phyloP scores from a whole-genome alignment of 2,888 invertebrate species.

The Ormyrus thymus region DNA sequence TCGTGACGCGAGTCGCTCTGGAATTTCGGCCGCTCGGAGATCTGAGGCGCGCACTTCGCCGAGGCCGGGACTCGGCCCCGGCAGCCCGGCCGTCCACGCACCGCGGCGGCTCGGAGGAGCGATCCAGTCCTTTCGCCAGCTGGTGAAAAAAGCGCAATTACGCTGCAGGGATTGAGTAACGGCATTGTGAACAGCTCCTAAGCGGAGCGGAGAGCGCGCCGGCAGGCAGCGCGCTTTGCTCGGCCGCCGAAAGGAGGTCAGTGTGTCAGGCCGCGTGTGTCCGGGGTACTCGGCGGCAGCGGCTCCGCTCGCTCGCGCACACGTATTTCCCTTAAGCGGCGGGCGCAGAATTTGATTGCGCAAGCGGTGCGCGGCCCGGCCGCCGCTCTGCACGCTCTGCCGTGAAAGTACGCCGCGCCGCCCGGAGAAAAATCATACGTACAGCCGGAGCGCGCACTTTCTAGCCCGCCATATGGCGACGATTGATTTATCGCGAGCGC shows the following conservation, averaged over 20 bases:
- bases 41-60: no score
- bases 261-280: conserved; percentile 59
- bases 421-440: not conserved
- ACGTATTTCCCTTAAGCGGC: conserved; percentile 55
- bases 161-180: no score
- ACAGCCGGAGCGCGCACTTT: not conserved
- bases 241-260: conserved; percentile 57
- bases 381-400: not conserved
- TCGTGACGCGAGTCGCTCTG: no score
- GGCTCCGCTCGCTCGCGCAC: not conserved
- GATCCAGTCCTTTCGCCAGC: no score
- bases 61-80: no score
- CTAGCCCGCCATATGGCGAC: conserved; percentile 1
- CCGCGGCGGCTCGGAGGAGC: no score
- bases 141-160: no score
- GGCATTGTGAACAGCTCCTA: no score
- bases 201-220: not conserved
- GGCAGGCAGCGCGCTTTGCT: conserved; percentile 44
- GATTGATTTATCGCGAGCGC: conserved; percentile 5
- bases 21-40: no score
- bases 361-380: conserved; percentile 25
- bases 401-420: conserved; percentile 32
- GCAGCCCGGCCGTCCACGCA: no score
- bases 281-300: conserved; percentile 51
- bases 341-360: conserved; percentile 51